Base-by-base conservation (phyloP, 2,113 vertebrate genomes). In the Pao palembangensis region DNA sequence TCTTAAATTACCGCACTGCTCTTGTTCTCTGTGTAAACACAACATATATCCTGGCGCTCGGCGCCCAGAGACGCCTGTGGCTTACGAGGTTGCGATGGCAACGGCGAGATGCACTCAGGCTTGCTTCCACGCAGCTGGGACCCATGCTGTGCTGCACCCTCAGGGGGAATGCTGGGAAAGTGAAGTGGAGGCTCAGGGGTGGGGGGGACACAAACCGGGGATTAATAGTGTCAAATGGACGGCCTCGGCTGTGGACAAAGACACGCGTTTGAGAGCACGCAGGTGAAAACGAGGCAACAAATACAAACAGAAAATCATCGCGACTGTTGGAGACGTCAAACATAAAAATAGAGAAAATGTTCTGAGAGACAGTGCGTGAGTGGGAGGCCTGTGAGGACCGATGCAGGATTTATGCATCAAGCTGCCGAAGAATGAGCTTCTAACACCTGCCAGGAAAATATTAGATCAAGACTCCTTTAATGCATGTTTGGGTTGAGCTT, bases 101-200 rank as follows among this genome's bases (percentile, higher is more conserved):
- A 86, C 75, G 12, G 51, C 21, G 41, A 43, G 60, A 79, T 67
- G 80, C 75, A 69, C 75, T 84, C 71, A 81, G 16, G 73, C 83
- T 85, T 48, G 76, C 69, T 50, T 71, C 80, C 65, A 67, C 1
- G 52, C 81, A 85, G 80, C 80, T 83, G 83, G 72, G 80, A 69
- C 82, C 78, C 72, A 31, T 18, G 63, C 69, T 64, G 75, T 25
- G 55, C 68, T 60, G 63, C 67, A 25, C 50, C 72, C 76, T 73
- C 63, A 17, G 61, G 78, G 81, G 61, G 54, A 55, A 74, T 61
- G 54, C 58, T 49, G 80, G 78, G 71, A 69, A 72, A 72, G 62
- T 38, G 56, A n/a, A 56, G 70, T 21, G 61, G 51, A 51, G 63
- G 73, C 73, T 78, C 64, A 58, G 51, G 31, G 58, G 47, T 7